Conservation (phyloP, 2,888 invertebrate species). For the Cataglyphis livida region DNA sequence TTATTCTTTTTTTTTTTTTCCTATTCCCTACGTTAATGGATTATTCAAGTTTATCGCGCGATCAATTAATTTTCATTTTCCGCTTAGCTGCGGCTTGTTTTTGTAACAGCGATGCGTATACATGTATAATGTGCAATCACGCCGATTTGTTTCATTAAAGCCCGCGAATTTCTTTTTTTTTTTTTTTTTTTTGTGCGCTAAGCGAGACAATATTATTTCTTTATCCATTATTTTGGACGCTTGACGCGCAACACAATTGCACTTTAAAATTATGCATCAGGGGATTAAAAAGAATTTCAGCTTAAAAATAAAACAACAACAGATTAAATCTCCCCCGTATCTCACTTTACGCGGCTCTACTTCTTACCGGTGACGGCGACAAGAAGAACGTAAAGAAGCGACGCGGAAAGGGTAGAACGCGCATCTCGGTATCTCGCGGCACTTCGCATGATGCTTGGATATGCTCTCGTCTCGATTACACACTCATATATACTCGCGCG, state of each 20-base stretch:
- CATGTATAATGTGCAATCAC: neutral
- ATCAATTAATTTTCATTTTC: constrained; percentile 9
- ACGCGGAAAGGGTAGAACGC: constrained; percentile 74
- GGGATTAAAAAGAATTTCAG: neutral
- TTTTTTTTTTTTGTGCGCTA: no score
- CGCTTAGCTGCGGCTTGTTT: neutral
- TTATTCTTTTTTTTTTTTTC: neutral
- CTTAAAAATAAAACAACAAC: constrained; percentile 11
- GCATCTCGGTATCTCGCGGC: constrained; percentile 76
- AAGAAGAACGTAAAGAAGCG: constrained; percentile 78
- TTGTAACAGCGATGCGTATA: neutral
- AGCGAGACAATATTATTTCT: neutral
- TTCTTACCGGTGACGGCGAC: constrained; percentile 81
- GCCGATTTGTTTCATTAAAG: neutral
- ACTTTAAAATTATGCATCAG: neutral
- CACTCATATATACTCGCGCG: constrained; percentile 59
- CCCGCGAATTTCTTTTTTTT: neutral
- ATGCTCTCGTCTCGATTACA: constrained; percentile 44
- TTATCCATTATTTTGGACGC: neutral
- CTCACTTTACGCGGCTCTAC: constrained; percentile 25
- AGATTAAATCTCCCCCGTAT: constrained; percentile 19
- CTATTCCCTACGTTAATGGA: neutral
- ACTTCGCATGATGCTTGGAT: constrained; percentile 77
- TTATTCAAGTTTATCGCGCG: neutral
- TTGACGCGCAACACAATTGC: neutral